Evolutionary conservation across 2,113 vertebrate species (phyloP), one percentile per base, ranked within the genome.

Genomic region (Microcebus ravelobensis): DNA sequence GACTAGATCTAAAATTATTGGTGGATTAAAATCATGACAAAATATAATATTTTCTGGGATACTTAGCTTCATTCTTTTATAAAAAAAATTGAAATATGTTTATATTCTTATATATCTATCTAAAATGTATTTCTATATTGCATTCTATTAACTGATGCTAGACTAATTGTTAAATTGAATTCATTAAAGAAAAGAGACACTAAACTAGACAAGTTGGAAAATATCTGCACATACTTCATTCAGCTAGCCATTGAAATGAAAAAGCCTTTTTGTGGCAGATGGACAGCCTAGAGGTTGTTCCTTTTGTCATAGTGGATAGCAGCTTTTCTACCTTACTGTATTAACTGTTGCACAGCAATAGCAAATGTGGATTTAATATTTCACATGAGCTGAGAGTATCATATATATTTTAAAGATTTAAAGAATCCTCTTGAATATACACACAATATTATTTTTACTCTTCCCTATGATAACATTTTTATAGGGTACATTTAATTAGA

Each of bases 201-300:
- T 39, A 36, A 76, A 52, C 13, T 8, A 85, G 65, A 74, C 52
- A 93, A 63, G 42, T 76, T 94, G 45, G 91, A 87, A 91, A 96
- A 77, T 91, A 94, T 90, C 73, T 90, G 25, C 68, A 67, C 29
- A 76, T 87, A 39, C 20, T 87, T 97, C 87, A 96, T 48, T 94
- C 73, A 93, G 55, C 13, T 95, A 50, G 20, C 42, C 89, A 95
- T 7, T 94, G 81, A 96, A 96, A 95, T 85, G 76, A 96, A 96
- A 96, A 96, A 92, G 90, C 20, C 1, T 88, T 27, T 29, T 95
- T 29, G 52, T 65, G 57, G 48, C 82, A 96, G 55, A 91, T 70
- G 82, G 96, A 77, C 48, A 95, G 55, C 81, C 77, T 95, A 36
- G 55, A 91, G 61, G 39, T 57, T 95, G 27, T 74, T 97, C 27